Base-by-base conservation (phyloP, 1,140 invertebrate genomes). In the Oryctes rhinoceros region DNA sequence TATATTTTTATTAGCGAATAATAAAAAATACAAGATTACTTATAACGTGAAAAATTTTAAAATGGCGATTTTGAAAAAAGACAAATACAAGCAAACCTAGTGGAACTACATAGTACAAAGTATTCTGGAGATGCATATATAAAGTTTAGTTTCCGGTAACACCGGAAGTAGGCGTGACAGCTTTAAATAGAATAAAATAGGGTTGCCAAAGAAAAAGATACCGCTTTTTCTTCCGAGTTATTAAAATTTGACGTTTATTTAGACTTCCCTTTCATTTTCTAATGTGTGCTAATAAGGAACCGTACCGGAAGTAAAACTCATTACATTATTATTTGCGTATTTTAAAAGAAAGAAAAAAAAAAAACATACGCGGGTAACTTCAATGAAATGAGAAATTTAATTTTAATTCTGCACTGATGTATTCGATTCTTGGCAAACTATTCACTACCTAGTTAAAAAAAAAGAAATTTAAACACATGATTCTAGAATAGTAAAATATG, bases 401-500 rank as follows among this genome's bases (percentile, higher is more conserved):
- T n/a, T n/a, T 3, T 6, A 59, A 59, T 59, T 59, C 18, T 59
- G n/a, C 13, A 13, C 13, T 18, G 53, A 59, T n/a, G 39, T 44
- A 44, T 44, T 44, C 5, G 9, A 44, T 59, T 59, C 18, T 18
- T 59, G 53, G 53, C 53, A 59, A 59, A 3, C 53, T 59, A 15
- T 59, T 44, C 9, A 18, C 18, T 59, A 4, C 13, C n/a, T 59
- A n/a, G 4, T 59, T 5, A 1, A 18, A 59, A 18, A 15, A n/a
- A 59, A 59, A n/a, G 5, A 10, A 7, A 44, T 44, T 7, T 44
- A 44, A 44, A 30, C 5, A 44, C 5, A 44, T 13, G 20, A 76
- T 76, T 47, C 49, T 9, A 13, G 4, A 74, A 47, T 15, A 74
- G 20, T 76, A 48, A 48, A 76, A 49, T 62, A 71, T 71, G 35